These are phyloP conservation scores for Dryomyza anilis DNA, from an alignment of 2,888 invertebrate species.

Conservation along the genomic window DNA sequence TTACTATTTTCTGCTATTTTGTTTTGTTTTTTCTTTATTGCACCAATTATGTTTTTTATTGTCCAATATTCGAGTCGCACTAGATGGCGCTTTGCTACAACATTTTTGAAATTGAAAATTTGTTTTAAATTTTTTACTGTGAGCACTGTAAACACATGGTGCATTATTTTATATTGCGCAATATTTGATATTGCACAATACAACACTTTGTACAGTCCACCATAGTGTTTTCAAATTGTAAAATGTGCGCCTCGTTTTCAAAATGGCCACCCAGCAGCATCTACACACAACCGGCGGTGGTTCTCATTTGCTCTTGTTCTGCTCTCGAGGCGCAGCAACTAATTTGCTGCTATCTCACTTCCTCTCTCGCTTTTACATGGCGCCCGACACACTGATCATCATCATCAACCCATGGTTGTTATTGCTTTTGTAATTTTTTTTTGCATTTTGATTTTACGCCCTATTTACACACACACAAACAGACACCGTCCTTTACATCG, in stretches of 20 bases:
- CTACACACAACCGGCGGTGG: slow-evolving; percentile 5
- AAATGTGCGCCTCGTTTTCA: neutral
- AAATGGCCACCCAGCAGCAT: slow-evolving; percentile 35
- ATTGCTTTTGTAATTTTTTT: neutral
- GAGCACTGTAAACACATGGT: no score
- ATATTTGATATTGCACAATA: no score
- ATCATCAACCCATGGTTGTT: neutral
- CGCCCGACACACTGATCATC: neutral
- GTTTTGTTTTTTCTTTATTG: neutral
- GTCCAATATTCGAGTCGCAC: slow-evolving; percentile 30
- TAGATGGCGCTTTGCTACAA: slow-evolving; percentile 22
- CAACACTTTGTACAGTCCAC: no score
- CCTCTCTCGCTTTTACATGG: neutral
- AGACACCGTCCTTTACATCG: neutral
- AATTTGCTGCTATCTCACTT: neutral
- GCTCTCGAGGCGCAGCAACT: neutral
- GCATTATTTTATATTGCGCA: no score
- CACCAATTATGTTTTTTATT: slow-evolving; percentile 13
- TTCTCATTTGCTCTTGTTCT: neutral
- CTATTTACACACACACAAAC: neutral
- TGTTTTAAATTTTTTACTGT: no score
- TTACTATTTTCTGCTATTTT: neutral
- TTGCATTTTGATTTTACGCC: no score
- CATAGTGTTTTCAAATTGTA: neutral
- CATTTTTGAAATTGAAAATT: slow-evolving; percentile 11